Evolutionary conservation across 2,888 invertebrate species (phyloP), one percentile per base, ranked within the genome.

Genomic region (Diarsia brunnea): DNA sequence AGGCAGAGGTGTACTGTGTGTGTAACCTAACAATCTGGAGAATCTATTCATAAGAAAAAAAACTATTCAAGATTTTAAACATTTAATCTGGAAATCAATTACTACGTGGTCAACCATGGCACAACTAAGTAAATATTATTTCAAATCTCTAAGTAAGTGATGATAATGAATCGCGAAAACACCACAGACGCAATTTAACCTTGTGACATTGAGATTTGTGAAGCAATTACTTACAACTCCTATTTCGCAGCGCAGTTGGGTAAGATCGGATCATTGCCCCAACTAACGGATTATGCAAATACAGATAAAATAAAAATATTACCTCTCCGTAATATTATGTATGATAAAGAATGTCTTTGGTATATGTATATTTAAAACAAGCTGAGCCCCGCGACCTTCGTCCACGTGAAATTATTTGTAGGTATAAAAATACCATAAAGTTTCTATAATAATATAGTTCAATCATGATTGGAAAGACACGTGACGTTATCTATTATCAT

Each of bases 231-330:
- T 82, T 77, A 81, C 70, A 69, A 53, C 71, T 45, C 63, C 53
- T 75, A 81, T 88, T 88, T 88, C 86, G 76, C 77, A 81, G 84
- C n/a, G 43, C 73, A 70, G 86, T 88, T 87, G 81, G 67, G 83
- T 68, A 88, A 88, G 79, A 61, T 58, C 55, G 11, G 75, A 78
- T 79, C 72, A 82, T 83, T 83, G 82, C 82, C 70, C 69, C 76
- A 81, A 77, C 84, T 60, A 38, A 53, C 65, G 75, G 73, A 73
- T 88, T 87, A 81, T 78, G 87, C 51, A 88, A 88, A 83, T 73
- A 64, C 49, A 12, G 63, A 60, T 14, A 16, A 72, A 16, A 75
- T 69, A 66, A 65, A 49, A 78, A 51, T 12, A 51, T 49, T 73
- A n/a, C 69, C 7, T 60, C n/a, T 68, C 53, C 19, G 55, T 69